Base-by-base conservation (phyloP, 2,113 vertebrate genomes). In the Hippolais icterina region DNA sequence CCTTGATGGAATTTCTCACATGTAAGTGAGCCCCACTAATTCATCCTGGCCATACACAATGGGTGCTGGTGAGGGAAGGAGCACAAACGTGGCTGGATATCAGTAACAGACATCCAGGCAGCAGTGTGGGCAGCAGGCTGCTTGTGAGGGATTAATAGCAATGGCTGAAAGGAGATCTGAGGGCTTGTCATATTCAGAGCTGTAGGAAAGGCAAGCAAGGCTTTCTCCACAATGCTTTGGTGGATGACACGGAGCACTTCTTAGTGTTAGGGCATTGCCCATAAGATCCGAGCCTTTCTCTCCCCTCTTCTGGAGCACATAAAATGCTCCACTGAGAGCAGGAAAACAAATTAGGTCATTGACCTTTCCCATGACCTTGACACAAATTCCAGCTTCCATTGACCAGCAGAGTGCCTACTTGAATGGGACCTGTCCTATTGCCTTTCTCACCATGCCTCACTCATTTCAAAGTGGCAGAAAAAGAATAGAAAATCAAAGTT, bases 311-410 rank as follows among this genome's bases (percentile, higher is more conserved):
- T 91, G 59, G 72, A 91, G 54, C 60, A 75, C 65, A n/a, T 21
- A 50, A 95, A 94, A 64, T 52, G 39, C 92, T 89, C 79, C 75
- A 22, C 68, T 93, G 83, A 46, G 9, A 95, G n/a, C 50, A 93
- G 74, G 75, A 87, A 97, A 96, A 92, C 79, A 95, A 93, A 95
- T 93, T 89, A 94, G 96, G 97, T 96, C 93, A 91, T 9, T 95
- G 95, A 94, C 96, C 97, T 97, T 97, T 97, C 97, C 97, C 94
- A 95, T 96, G 96, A 97, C 97, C 97, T 97, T 97, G 92, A 97
- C 96, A 97, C 90, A 93, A 97, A 97, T 97, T 97, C 91, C 82
- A 79, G 59, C 87, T 97, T 89, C 68, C 77, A 78, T 81, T 95
- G 95, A 97, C 91, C 92, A 94, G 78, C 88, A 92, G 68, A 97